Evolutionary conservation across 2,113 vertebrate genomes (phyloP).

Genomic region (Sander vitreus): DNA sequence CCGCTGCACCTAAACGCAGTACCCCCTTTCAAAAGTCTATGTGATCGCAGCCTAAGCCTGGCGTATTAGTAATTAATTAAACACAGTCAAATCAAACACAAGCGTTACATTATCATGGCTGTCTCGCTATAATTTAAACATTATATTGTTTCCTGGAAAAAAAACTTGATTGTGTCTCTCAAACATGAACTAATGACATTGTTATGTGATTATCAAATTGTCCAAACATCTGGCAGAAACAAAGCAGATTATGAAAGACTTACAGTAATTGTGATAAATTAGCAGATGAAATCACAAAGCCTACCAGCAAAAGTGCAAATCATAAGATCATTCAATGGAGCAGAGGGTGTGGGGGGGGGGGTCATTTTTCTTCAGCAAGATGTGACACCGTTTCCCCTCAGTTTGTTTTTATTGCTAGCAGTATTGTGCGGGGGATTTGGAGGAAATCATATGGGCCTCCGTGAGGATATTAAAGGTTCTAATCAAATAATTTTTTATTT

Average conservation of each 20-base stretch:
- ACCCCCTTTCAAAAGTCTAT: no score
- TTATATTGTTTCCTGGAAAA: slow-evolving; percentile 21
- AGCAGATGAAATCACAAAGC: slow-evolving; percentile 12
- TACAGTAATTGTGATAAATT: slow-evolving; percentile 21
- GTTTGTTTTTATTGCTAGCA: slow-evolving; percentile 46
- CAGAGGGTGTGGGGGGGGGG: neutral
- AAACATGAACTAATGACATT: neutral
- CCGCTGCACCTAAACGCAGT: no score
- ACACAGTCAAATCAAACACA: slow-evolving; percentile 38
- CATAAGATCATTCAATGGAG: slow-evolving; percentile 2
- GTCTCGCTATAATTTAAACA: slow-evolving; percentile 1
- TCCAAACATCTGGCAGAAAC: slow-evolving; percentile 45
- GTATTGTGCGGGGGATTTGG: slow-evolving; percentile 3
- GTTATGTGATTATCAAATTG: slow-evolving; percentile 48
- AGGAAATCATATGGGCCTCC: slow-evolving; percentile 28
- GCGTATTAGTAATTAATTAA: slow-evolving; percentile 58
- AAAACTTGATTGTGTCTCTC: slow-evolving; percentile 24
- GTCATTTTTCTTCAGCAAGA: neutral
- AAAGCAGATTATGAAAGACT: slow-evolving; percentile 31
- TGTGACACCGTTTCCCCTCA: neutral
- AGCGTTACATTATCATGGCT: slow-evolving; percentile 23
- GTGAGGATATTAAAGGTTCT: slow-evolving; percentile 52
- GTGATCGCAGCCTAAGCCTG: slow-evolving; percentile 28
- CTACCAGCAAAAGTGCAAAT: slow-evolving; percentile 19
- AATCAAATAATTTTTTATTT: slow-evolving; percentile 49